Evolutionary conservation across 2,113 vertebrate species (phyloP).

Genomic region (Eonycteris spelaea): DNA sequence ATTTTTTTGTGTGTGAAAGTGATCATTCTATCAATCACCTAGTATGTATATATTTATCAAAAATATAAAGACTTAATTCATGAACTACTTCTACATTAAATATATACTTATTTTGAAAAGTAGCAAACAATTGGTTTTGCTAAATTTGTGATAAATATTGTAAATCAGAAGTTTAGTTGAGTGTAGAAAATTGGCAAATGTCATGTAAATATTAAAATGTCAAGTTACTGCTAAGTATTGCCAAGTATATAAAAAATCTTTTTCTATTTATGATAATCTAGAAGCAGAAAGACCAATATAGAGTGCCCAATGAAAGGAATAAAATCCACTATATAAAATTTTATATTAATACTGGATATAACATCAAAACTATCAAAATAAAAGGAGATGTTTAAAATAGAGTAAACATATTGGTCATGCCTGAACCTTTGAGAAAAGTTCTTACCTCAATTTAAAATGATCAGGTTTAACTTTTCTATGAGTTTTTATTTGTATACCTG

Average conservation of each 20-base stretch:
- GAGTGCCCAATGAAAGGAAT: not conserved
- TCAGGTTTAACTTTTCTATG: constrained; percentile 22
- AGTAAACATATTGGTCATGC: not conserved
- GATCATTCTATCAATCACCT: not conserved
- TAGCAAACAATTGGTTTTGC: not conserved
- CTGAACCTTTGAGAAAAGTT: not conserved
- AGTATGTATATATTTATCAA: not conserved
- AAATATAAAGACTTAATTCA: not conserved
- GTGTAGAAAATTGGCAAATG: not conserved
- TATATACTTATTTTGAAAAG: not conserved
- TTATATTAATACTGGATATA: not conserved
- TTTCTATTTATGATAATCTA: not conserved
- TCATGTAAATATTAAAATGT: not conserved
- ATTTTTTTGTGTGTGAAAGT: not conserved
- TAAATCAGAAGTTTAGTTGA: not conserved
- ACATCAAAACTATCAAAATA: not conserved
- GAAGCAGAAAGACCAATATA: not conserved
- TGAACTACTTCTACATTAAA: not conserved
- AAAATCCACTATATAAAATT: not conserved
- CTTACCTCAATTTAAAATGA: constrained; percentile 1
- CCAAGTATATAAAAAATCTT: not conserved
- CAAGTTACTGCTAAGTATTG: not conserved
- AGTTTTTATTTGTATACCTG: constrained; percentile 38
- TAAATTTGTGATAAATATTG: not conserved
- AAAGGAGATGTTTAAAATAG: not conserved